Base-by-base conservation (phyloP, 2,797 vertebrate genomes). In the Spinus olivaceus region DNA sequence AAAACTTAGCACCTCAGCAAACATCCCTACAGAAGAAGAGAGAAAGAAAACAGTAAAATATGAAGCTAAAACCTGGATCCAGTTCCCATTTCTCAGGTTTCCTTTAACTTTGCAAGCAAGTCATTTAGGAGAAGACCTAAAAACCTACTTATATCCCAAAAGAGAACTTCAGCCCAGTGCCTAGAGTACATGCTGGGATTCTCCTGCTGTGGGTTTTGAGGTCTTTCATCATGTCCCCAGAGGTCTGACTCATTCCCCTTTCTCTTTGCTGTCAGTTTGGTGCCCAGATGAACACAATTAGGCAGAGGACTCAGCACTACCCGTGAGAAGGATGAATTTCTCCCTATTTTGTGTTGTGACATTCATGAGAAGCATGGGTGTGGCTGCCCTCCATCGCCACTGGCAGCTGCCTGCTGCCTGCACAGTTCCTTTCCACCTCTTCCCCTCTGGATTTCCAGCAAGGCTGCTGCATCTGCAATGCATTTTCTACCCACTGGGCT, bases 401-500 rank as follows among this genome's bases (percentile, higher is more conserved):
- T 49, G 47, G 27, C 23, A 41, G 17, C 59, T 61, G 27, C 41
- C 49, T 8, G 1, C 51, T 76, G 35, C 56, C 86, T 35, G 20
- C 50, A 64, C 57, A 27, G 14, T 4, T 88, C 56, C 24, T 47
- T 14, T 20, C 39, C 41, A 16, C 14, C 25, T 59, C 42, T 69
- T 74, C 28, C 54, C 21, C 2, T 54, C 3, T 72, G 51, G 6
- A 50, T 77, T 76, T 66, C 44, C 51, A 84, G 32, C 77, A 73
- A 66, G 46, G n/a, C 46, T 93, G 33, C 54, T 56, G 83, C 63
- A 81, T 70, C 73, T 77, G n/a, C 74, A 51, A 12, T 7, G 11
- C 33, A 65, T 93, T 95, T 93, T 78, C 88, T 78, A 79, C 72
- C 61, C 65, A 28, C 59, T 57, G 57, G 35, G 51, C 49, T 92